These are phyloP conservation scores for Salvelinus fontinalis DNA, from an alignment of 2,113 vertebrate species.

Conservation along the genomic window DNA sequence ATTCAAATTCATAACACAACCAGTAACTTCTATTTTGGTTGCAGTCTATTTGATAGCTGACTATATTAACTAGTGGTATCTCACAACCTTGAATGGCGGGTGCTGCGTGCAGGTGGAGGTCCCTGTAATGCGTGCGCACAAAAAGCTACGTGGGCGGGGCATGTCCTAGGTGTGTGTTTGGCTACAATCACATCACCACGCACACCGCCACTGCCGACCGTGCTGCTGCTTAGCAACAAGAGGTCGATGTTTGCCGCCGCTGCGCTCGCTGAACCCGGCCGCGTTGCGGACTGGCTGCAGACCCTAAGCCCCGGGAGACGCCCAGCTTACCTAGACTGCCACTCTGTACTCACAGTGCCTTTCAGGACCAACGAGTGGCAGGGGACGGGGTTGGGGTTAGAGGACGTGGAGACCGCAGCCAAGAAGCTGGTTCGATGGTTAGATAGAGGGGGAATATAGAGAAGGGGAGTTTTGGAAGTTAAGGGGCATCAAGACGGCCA, in stretches of 20 bases:
- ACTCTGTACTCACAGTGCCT: conserved; percentile 46
- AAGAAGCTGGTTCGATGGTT: background rate
- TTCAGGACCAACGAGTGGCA: conserved; percentile 30
- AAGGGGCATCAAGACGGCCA: background rate
- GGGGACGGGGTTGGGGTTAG: background rate
- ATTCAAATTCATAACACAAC: background rate
- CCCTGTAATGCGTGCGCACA: conserved; percentile 99
- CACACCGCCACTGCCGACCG: conserved; percentile 47
- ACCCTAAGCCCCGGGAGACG: conserved; percentile 61
- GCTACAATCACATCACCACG: conserved; percentile 47
- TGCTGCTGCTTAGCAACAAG: conserved; percentile 48
- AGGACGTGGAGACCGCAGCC: background rate
- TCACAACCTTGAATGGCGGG: conserved; percentile 91
- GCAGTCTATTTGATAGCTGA: background rate
- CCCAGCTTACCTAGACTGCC: conserved; percentile 68
- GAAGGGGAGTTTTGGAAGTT: background rate
- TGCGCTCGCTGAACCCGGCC: conserved; percentile 56
- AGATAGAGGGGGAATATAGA: background rate
- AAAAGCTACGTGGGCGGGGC: conserved; percentile 71
- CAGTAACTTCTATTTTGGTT: background rate
- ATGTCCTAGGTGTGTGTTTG: conserved; percentile 36
- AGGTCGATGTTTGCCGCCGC: conserved; percentile 51
- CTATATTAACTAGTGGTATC: background rate
- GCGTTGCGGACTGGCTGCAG: conserved; percentile 62
- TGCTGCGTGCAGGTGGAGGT: conserved; percentile 87